Evolutionary conservation across 1,140 invertebrate species (phyloP), one percentile per base, ranked within the genome.

Genomic region (Brachionus sp.): DNA sequence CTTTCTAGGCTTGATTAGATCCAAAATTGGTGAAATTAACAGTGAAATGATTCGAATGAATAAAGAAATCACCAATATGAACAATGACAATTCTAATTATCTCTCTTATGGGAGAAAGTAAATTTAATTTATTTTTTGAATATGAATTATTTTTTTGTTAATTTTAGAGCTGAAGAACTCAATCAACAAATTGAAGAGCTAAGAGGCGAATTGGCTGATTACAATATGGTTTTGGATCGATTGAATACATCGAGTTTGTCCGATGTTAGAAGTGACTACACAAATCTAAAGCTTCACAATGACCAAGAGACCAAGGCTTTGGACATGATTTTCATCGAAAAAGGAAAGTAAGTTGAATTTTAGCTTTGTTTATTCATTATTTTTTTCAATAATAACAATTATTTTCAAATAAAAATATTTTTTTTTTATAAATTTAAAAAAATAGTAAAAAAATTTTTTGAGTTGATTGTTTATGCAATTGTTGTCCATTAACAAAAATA

Each of bases 11-110:
- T 3, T 75, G 12, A 46, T 83, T n/a, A 62, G 82, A 62, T 50
- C 82, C 3, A 83, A 83, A 77, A 70, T 75, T 37, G 42, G 16
- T 16, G 82, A 83, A 70, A 33, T 75, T 12, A 70, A 83, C 12
- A 73, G 44, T 23, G 82, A 83, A 33, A 83, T 83, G n/a, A 42
- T 66, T 39, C 44, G 82, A 42, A 66, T 83, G 66, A 70, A 83
- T 39, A 70, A 70, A 37, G 82, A 83, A 3, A 77, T 70, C 4
- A 62, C 35, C 6, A 73, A 53, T 10, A 53, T 75, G 0, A 83
- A 70, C 44, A 64, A 64, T 37, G 82, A 83, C 29, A 83, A 83
- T 50, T 66, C 64, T 44, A 70, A 83, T 39, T 83, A 83, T 75
- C 23, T 83, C 10, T 64, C 82, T 23, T 83, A 73, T 9, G 57